Evolutionary conservation across 2,888 invertebrate species (phyloP).

Genomic region (Bembecia ichneumoniformis): DNA sequence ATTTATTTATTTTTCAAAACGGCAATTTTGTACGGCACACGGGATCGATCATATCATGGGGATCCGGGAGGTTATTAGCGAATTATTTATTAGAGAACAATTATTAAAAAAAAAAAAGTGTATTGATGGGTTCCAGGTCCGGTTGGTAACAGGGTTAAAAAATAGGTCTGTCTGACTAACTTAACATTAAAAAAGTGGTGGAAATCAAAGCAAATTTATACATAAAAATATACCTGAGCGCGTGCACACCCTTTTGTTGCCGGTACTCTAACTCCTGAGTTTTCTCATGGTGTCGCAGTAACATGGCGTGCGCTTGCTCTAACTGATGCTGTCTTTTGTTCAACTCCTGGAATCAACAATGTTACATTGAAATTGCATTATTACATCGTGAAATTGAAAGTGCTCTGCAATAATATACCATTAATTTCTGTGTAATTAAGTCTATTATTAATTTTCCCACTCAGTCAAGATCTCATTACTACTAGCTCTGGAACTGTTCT

Average conservation of each 20-base stretch:
- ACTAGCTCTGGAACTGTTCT: too few relatives aligned
- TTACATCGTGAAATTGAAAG: too few relatives aligned
- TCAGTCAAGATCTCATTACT: too few relatives aligned
- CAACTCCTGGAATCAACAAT: conserved; percentile 79
- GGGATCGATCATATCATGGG: background rate
- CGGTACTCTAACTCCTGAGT: conserved; percentile 96
- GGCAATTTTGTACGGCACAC: background rate
- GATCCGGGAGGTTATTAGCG: background rate
- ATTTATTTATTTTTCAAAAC: background rate
- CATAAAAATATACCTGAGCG: conserved; percentile 77
- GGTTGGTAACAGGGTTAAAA: background rate
- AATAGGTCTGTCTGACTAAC: too few relatives aligned
- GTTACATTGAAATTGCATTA: too few relatives aligned
- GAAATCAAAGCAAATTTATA: background rate
- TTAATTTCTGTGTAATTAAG: too few relatives aligned
- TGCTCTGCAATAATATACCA: too few relatives aligned
- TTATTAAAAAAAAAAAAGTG: background rate
- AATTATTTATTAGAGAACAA: background rate
- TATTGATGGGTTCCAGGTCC: background rate
- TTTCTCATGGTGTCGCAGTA: conserved; percentile 96
- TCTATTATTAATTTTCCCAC: too few relatives aligned
- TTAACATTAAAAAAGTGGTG: too few relatives aligned
- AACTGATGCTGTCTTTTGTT: conserved; percentile 95
- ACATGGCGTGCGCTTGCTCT: conserved; percentile 94
- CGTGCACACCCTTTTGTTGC: conserved; percentile 95